phyloP scores from a whole-genome alignment of 1,140 invertebrate genomes.

The Coenobita brevimanus region DNA sequence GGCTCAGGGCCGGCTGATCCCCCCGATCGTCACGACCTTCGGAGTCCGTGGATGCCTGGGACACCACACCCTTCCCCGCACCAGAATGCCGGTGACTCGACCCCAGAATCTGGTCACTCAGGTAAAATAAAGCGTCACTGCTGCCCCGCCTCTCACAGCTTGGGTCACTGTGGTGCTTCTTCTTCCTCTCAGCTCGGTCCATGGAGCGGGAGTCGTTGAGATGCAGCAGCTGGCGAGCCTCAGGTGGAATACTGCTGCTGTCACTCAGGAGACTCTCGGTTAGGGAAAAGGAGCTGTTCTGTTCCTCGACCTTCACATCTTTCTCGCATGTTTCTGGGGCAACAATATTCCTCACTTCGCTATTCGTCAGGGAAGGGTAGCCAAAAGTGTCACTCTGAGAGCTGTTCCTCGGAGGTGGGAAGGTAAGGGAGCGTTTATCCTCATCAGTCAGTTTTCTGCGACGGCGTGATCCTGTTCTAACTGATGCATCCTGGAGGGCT shows the following conservation, averaged over 20 bases:
- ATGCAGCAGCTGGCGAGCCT: slow-evolving; percentile 34
- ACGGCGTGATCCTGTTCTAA: slow-evolving; percentile 39
- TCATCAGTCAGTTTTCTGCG: slow-evolving; percentile 33
- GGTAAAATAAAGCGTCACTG: slow-evolving; percentile 36
- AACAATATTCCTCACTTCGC: slow-evolving; percentile 38
- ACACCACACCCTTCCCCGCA: slow-evolving; percentile 58
- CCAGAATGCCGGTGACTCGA: slow-evolving; percentile 5
- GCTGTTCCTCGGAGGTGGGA: slow-evolving; percentile 22
- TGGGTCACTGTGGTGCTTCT: slow-evolving; percentile 57
- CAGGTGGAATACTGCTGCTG: slow-evolving; percentile 8
- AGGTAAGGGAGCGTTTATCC: slow-evolving; percentile 35
- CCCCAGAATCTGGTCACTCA: slow-evolving; percentile 49
- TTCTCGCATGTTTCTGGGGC: slow-evolving; percentile 23
- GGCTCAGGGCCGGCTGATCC: slow-evolving; percentile 28
- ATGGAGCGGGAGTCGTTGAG: slow-evolving; percentile 20
- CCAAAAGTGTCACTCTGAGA: slow-evolving; percentile 40
- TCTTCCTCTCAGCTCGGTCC: slow-evolving; percentile 53
- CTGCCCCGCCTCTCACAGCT: slow-evolving; percentile 48
- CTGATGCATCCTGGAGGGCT: not conserved
- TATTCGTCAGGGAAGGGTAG: slow-evolving; percentile 45
- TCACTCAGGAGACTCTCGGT: slow-evolving; percentile 48
- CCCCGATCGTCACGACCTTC: slow-evolving; percentile 63
- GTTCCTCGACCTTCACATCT: slow-evolving; percentile 30
- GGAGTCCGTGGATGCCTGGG: slow-evolving; percentile 69
- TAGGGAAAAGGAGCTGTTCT: slow-evolving; percentile 53